Conservation (phyloP, 1,140 invertebrate species). For the Camponotus floridanus region DNA sequence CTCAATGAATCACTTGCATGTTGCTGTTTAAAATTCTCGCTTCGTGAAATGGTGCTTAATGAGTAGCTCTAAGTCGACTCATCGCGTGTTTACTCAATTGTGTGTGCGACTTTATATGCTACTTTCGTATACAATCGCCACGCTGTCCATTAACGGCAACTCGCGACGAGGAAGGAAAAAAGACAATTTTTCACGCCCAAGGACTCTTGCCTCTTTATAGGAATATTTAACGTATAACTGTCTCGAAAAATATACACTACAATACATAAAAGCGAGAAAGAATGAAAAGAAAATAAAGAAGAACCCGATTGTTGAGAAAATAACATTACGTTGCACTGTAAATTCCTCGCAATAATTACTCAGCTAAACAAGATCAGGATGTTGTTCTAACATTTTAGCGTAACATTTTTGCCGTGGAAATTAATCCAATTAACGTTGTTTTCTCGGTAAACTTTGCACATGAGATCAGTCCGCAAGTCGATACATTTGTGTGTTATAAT, state of each 20-base stretch:
- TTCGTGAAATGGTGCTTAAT: neutral
- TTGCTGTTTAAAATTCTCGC: neutral
- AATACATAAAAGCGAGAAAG: neutral
- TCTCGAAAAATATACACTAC: neutral
- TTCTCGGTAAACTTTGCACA: neutral
- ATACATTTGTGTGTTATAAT: neutral
- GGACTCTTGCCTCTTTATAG: neutral
- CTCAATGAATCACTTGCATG: neutral
- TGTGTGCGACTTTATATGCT: slow-evolving; percentile 29
- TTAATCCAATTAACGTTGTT: slow-evolving; percentile 12
- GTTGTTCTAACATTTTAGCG: neutral
- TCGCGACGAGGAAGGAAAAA: slow-evolving; percentile 24
- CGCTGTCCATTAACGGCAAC: slow-evolving; percentile 9
- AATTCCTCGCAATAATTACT: slow-evolving; percentile 1
- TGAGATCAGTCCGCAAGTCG: neutral
- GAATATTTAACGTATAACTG: slow-evolving; percentile 11
- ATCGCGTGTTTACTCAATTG: neutral
- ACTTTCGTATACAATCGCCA: slow-evolving; percentile 28
- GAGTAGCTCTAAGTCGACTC: neutral
- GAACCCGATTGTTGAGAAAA: neutral
- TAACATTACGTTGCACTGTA: slow-evolving; percentile 3
- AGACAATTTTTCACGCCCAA: slow-evolving; percentile 29
- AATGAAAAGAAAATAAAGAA: neutral
- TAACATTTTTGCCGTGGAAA: neutral
- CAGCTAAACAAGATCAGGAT: neutral